Conservation (phyloP, 2,888 invertebrate genomes). For the Spodoptera picta region DNA sequence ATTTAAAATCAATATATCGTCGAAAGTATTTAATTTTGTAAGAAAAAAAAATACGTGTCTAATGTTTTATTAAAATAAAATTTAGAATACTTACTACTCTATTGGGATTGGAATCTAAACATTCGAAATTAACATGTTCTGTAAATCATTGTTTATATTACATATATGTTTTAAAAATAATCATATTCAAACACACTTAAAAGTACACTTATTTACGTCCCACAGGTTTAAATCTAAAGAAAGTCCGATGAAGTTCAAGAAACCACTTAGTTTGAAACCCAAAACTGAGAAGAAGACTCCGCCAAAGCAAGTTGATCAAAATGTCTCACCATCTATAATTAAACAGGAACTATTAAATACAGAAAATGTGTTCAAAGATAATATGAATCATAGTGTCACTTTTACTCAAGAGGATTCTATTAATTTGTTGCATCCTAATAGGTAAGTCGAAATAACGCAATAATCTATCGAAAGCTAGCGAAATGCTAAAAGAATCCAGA, state of each 20-base stretch:
- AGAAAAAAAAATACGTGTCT: too few species aligned
- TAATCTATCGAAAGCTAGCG: too few species aligned
- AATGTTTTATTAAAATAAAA: too few species aligned
- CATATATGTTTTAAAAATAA: too few species aligned
- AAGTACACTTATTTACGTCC: background rate
- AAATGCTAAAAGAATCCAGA: too few species aligned
- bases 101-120: too few species aligned
- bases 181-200: too few species aligned
- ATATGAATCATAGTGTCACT: constrained; percentile 41
- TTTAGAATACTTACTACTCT: too few species aligned
- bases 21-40: too few species aligned
- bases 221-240: constrained; percentile 68
- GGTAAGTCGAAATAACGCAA: constrained; percentile 52
- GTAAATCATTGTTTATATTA: too few species aligned
- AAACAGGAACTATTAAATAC: constrained; percentile 36
- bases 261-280: constrained; percentile 63
- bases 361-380: constrained; percentile 31
- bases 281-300: constrained; percentile 54
- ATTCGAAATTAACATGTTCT: too few species aligned
- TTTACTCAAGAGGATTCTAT: constrained; percentile 68
- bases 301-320: constrained; percentile 24
- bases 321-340: background rate
- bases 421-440: constrained; percentile 68
- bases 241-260: constrained; percentile 72
- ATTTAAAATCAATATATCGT: too few species aligned